phyloP scores from a whole-genome alignment of 2,888 invertebrate genomes.

The Tuta absoluta region DNA sequence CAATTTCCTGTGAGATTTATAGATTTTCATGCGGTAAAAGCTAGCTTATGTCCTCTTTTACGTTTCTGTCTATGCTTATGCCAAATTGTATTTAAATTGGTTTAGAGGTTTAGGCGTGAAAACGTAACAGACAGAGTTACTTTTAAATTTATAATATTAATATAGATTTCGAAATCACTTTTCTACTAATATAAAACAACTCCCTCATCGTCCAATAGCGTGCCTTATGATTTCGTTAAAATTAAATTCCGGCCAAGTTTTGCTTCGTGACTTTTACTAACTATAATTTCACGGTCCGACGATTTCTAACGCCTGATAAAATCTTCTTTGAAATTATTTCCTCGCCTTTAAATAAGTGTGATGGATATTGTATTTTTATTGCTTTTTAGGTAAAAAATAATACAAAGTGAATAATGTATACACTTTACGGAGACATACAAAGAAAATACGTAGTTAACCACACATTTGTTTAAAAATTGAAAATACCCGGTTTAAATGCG shows the following conservation, averaged over 20 bases:
- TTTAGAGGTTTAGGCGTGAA: no score
- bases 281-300: conserved; percentile 19
- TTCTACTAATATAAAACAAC: neutral
- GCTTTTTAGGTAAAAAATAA: neutral
- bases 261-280: conserved; percentile 20
- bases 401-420: neutral
- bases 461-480: no score
- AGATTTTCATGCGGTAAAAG: no score
- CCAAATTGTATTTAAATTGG: no score
- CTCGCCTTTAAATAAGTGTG: conserved; percentile 6
- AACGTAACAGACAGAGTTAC: no score
- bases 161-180: no score
- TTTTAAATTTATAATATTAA: no score
- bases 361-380: conserved; percentile 14
- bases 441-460: neutral
- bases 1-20: no score
- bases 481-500: no score
- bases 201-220: neutral
- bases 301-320: conserved; percentile 21
- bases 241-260: conserved; percentile 14
- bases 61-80: no score
- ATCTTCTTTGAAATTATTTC: conserved; percentile 20
- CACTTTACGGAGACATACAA: neutral
- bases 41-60: no score
- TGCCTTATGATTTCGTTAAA: neutral